phyloP scores from a whole-genome alignment of 2,797 vertebrate genomes.

The Sebastes trivittatus region DNA sequence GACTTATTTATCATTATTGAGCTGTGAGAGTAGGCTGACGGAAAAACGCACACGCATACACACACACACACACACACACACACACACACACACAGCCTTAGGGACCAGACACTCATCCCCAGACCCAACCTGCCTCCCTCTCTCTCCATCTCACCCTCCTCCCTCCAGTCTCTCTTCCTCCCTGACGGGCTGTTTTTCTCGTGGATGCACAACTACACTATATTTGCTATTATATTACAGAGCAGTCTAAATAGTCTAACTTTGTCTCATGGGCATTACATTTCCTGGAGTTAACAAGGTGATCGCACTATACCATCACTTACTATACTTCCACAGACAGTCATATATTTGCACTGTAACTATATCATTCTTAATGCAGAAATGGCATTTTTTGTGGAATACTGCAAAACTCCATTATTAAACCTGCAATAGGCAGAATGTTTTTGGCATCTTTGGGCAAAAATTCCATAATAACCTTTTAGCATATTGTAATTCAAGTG shows the following conservation, averaged over 20 bases:
- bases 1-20: conserved; percentile 82
- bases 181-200: conserved; percentile 39
- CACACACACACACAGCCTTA: conserved; percentile 53
- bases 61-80: conserved; percentile 20
- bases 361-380: not conserved
- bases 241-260: conserved; percentile 47
- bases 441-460: no score
- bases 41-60: conserved; percentile 12
- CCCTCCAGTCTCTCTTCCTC: conserved; percentile 4
- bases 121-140: conserved; percentile 57
- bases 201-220: conserved; percentile 26
- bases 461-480: no score
- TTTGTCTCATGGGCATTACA: conserved; percentile 33
- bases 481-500: no score
- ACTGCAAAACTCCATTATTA: no score
- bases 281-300: conserved; percentile 35
- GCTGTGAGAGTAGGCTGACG: conserved; percentile 67
- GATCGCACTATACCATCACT: not conserved
- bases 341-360: not conserved
- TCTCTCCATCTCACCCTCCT: conserved; percentile 29
- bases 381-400: not conserved
- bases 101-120: conserved; percentile 71
- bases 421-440: no score
- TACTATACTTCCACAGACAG: not conserved
- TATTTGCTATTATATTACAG: conserved; percentile 39